Conservation (phyloP, 2,113 vertebrate species). For the Crotalus horridus region DNA sequence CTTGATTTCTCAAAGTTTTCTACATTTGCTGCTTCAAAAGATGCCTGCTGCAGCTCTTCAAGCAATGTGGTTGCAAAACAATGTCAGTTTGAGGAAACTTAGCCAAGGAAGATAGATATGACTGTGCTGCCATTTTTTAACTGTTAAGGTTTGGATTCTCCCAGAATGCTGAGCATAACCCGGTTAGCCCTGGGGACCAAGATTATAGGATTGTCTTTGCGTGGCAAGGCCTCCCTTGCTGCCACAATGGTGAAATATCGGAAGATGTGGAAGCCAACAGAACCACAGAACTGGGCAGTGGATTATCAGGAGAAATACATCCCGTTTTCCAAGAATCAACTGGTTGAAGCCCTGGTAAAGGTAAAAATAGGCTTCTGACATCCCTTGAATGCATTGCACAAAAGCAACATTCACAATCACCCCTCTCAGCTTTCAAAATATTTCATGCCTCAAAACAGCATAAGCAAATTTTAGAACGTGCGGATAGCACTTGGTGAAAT, state of each 20-base stretch:
- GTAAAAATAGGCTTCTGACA: slow-evolving; percentile 32
- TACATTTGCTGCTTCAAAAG: neutral
- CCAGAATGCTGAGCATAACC: slow-evolving; percentile 52
- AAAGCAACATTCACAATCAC: neutral
- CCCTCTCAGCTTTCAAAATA: neutral
- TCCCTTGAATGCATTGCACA: neutral
- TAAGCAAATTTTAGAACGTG: neutral
- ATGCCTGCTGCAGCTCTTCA: neutral
- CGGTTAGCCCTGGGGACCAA: slow-evolving; percentile 39
- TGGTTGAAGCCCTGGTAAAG: slow-evolving; percentile 63
- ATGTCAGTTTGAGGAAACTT: neutral
- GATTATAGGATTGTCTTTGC: slow-evolving; percentile 27
- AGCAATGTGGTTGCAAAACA: neutral
- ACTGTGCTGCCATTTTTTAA: neutral
- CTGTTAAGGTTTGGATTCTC: slow-evolving; percentile 14
- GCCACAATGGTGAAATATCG: slow-evolving; percentile 64
- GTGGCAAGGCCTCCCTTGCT: slow-evolving; percentile 54
- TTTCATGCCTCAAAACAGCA: neutral
- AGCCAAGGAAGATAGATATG: neutral
- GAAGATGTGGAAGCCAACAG: slow-evolving; percentile 65
- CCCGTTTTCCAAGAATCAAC: slow-evolving; percentile 65
- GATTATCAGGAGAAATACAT: slow-evolving; percentile 68
- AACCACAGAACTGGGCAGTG: slow-evolving; percentile 63
- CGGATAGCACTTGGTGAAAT: neutral
- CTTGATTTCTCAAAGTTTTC: neutral